Conservation (phyloP, 2,797 vertebrate genomes). For the Passerculus sandwichensis region DNA sequence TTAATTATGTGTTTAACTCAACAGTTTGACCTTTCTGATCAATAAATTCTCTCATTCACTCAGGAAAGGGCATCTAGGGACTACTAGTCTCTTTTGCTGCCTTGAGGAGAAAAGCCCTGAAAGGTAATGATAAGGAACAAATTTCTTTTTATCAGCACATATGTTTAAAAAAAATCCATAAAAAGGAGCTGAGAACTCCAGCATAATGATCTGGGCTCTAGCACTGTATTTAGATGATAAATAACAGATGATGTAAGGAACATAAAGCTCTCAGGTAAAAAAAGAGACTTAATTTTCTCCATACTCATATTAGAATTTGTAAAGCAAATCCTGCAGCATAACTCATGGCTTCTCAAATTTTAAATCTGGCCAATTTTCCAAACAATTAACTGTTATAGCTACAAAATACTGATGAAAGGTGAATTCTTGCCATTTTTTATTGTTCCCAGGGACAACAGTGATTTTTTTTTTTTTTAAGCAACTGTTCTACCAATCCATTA, state of each 20-base stretch:
- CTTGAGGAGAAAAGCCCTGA: background rate
- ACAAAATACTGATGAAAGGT: background rate
- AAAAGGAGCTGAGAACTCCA: background rate
- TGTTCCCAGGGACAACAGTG: background rate
- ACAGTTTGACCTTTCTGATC: background rate
- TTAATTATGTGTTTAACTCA: background rate
- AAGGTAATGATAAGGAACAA: background rate
- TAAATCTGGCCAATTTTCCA: slow-evolving; percentile 1
- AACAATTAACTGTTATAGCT: background rate
- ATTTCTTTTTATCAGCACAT: background rate
- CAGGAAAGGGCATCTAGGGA: background rate
- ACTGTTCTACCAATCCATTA: background rate
- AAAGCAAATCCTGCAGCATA: background rate
- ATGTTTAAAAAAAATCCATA: background rate
- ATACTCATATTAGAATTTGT: background rate
- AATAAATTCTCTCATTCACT: background rate
- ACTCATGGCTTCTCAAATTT: background rate
- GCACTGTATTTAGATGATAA: background rate
- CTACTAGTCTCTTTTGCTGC: background rate
- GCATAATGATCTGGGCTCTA: background rate
- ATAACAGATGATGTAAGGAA: background rate
- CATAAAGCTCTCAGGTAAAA: background rate
- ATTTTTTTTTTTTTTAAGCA: background rate
- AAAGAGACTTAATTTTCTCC: background rate
- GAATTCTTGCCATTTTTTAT: background rate